Evolutionary conservation across 2,113 vertebrate genomes (phyloP).

Genomic region (Pavo muticus): DNA sequence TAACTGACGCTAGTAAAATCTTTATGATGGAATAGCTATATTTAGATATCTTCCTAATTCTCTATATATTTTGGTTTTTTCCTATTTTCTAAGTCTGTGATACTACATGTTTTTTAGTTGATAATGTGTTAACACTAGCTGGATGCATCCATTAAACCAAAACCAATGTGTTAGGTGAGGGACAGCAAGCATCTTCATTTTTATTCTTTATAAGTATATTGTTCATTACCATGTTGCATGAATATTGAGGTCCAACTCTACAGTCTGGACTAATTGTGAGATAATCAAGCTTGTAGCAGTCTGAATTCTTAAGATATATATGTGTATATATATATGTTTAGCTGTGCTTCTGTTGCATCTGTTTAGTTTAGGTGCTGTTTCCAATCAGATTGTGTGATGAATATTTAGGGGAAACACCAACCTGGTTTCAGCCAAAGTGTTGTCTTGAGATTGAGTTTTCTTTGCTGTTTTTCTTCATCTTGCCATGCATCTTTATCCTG

Average conservation of each 20-base stretch:
- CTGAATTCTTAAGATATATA: not conserved
- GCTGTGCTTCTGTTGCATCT: not conserved
- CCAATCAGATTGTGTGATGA: not conserved
- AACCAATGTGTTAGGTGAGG: not conserved
- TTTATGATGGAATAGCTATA: not conserved
- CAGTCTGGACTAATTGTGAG: not conserved
- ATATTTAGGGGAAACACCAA: not conserved
- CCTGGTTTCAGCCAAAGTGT: not conserved
- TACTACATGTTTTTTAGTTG: not conserved
- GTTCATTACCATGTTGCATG: not conserved
- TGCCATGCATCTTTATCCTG: not conserved
- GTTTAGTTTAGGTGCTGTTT: not conserved
- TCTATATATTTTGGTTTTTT: not conserved
- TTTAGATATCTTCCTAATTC: slow-evolving; percentile 16
- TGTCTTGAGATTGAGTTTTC: not conserved
- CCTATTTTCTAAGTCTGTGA: not conserved
- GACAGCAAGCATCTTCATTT: not conserved
- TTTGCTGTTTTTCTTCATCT: slow-evolving; percentile 1
- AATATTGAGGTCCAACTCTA: not conserved
- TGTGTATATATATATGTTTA: not conserved
- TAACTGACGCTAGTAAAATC: not conserved
- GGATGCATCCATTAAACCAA: not conserved
- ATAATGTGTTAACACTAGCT: not conserved
- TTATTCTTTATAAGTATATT: not conserved
- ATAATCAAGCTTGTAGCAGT: not conserved